Evolutionary conservation across 2,113 vertebrate genomes (phyloP).

Genomic region (Trogon surrucura): DNA sequence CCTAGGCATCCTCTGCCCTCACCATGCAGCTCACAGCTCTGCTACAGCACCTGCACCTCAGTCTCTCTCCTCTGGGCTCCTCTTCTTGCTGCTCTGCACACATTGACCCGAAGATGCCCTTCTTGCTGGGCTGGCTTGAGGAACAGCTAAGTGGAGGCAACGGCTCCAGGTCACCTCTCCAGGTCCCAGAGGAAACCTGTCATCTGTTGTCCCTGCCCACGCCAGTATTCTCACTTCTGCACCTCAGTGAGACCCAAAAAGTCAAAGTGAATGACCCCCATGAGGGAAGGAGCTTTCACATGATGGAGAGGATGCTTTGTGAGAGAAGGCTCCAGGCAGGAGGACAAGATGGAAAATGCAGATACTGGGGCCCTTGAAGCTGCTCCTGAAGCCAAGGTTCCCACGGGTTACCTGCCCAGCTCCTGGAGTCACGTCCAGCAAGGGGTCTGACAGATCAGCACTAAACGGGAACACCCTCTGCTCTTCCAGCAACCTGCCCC

Average conservation of each 20-base stretch:
- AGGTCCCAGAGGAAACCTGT: background rate
- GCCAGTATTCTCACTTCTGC: background rate
- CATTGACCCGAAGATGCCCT: background rate
- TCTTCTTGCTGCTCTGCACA: background rate
- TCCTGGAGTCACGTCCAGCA: background rate
- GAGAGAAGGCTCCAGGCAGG: background rate
- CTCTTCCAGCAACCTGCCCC: background rate
- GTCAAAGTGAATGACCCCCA: fast-evolving
- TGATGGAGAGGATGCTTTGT: background rate
- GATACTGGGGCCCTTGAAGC: background rate
- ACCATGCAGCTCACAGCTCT: background rate
- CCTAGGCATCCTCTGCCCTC: background rate
- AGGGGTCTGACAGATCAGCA: background rate
- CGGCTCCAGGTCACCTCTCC: background rate
- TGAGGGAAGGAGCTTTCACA: background rate
- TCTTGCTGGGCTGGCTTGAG: background rate
- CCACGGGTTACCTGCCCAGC: background rate
- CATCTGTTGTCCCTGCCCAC: background rate
- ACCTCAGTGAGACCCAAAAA: background rate
- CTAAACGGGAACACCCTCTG: background rate
- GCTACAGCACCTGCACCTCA: background rate
- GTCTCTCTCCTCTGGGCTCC: background rate
- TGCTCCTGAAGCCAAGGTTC: background rate
- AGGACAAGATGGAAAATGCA: background rate
- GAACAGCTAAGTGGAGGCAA: background rate